Evolutionary conservation across 2,113 vertebrate genomes (phyloP).

Genomic region (Cacatua alba): DNA sequence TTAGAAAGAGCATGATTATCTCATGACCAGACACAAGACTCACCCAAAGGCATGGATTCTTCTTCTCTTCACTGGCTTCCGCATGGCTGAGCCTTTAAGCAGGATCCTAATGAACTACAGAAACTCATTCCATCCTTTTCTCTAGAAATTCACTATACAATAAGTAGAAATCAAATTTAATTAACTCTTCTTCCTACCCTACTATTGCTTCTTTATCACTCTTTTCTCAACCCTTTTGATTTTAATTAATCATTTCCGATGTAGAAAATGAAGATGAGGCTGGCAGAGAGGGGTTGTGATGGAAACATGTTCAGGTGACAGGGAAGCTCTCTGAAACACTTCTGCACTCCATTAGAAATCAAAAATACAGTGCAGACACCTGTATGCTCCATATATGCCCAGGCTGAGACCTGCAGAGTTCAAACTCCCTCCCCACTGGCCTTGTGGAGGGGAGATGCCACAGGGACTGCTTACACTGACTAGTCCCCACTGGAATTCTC

Average conservation of each 20-base stretch:
- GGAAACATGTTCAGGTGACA: not conserved
- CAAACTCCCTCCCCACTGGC: not conserved
- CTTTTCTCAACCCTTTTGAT: not conserved
- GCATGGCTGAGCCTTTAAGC: not conserved
- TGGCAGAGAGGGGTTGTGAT: not conserved
- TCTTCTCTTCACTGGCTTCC: not conserved
- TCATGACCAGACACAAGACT: not conserved
- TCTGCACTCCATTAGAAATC: not conserved
- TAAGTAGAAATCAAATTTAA: not conserved
- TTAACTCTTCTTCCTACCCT: not conserved
- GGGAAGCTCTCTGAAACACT: not conserved
- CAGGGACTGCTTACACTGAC: not conserved
- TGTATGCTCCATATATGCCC: not conserved
- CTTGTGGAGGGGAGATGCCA: not conserved
- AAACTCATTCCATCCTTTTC: not conserved
- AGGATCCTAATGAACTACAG: not conserved
- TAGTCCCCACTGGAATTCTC: not conserved
- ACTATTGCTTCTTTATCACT: not conserved
- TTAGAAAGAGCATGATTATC: not conserved
- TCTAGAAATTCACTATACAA: not conserved
- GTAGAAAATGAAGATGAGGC: not conserved
- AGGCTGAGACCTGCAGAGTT: not conserved
- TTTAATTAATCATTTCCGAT: not conserved
- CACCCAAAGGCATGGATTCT: not conserved
- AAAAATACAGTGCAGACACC: not conserved